Base-by-base conservation (phyloP, 1,140 invertebrate genomes). In the Nephila pilipes region DNA sequence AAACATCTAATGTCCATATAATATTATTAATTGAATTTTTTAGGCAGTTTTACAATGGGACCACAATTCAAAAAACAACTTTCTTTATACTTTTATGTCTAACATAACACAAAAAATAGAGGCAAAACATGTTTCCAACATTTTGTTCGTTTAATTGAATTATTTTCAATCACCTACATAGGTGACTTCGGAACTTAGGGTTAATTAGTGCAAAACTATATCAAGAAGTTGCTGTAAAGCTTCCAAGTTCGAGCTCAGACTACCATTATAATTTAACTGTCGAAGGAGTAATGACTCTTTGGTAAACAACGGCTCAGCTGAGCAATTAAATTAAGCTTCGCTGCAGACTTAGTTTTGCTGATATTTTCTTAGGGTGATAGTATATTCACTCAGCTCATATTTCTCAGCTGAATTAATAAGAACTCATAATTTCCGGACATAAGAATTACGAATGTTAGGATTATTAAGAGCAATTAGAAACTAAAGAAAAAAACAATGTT, bases 171-270 rank as follows among this genome's bases (percentile, higher is more conserved):
- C n/a, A n/a, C n/a, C n/a, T n/a, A n/a, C n/a, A n/a, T n/a, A n/a
- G n/a, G n/a, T n/a, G n/a, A n/a, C n/a, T n/a, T n/a, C 25, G 65
- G 29, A 75, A 32, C 25, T 16, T 4, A 25, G 29, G 29, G 29
- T 57, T 87, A 87, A 87, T 87, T 87, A 87, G 32, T 57, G 29
- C 85, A 25, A 29, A 63, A 32, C 16, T 60, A 16, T 87, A 55
- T 87, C 85, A 87, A 87, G 25, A 87, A 87, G 85, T 87, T 58
- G 85, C 57, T 87, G 85, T 87, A 55, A 87, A 87, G 29, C 60
- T 63, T 87, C 32, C 55, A 87, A 87, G 36, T 87, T 87, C 60
- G 57, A 63, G 85, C 25, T 87, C 36, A 87, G 29, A n/a, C 57
- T n/a, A 12, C 57, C 55, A 87, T 87, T 87, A 87, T 60, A 87